phyloP scores from a whole-genome alignment of 2,888 invertebrate species.

The Eristalinus aeneus region DNA sequence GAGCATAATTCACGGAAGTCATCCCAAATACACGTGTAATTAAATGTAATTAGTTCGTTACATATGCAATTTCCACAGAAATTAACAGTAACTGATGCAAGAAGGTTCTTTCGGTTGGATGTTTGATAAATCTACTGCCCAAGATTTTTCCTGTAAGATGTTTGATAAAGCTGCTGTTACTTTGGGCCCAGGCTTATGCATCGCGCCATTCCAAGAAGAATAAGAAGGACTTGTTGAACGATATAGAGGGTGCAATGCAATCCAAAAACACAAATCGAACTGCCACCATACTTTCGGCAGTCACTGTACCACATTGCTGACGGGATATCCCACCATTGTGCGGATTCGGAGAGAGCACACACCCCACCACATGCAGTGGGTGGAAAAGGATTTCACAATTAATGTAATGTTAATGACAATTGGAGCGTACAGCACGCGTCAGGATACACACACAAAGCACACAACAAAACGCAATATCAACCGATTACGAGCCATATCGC shows the following conservation, averaged over 20 bases:
- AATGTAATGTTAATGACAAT: slow-evolving; percentile 44
- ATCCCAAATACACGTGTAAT: slow-evolving; percentile 64
- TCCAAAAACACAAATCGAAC: too few species aligned
- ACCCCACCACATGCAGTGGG: neutral
- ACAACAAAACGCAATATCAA: neutral
- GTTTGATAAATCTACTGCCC: too few species aligned
- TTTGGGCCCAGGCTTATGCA: too few species aligned
- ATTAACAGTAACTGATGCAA: neutral
- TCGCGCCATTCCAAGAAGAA: too few species aligned
- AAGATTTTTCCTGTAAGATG: too few species aligned
- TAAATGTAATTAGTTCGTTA: slow-evolving; percentile 68
- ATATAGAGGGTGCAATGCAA: too few species aligned
- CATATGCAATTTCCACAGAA: neutral
- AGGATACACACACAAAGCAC: neutral
- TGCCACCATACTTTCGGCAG: neutral
- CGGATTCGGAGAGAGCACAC: neutral
- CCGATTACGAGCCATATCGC: neutral
- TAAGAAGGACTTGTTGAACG: too few species aligned
- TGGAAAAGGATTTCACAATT: slow-evolving; percentile 52
- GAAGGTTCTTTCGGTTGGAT: neutral
- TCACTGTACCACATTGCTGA: neutral
- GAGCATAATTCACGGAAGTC: slow-evolving; percentile 66
- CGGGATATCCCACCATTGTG: neutral
- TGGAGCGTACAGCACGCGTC: slow-evolving; percentile 43
- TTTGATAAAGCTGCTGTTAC: too few species aligned